Evolutionary conservation across 2,797 vertebrate genomes (phyloP).

Genomic region (Gymnothorax javanicus): DNA sequence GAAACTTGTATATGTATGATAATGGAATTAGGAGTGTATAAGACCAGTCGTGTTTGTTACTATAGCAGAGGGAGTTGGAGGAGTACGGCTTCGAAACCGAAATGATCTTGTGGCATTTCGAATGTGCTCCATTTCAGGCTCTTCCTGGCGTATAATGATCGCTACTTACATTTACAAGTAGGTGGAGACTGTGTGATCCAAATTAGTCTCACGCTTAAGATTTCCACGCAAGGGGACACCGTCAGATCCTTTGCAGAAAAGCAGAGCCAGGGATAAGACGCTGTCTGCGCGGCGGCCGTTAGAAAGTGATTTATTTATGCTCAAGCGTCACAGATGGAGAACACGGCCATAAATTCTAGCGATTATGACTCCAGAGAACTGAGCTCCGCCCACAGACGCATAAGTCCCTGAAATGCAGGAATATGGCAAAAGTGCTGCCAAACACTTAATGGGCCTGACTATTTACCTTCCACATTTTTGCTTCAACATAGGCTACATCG

Average conservation of each 20-base stretch:
- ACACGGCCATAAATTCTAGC: constrained; percentile 54
- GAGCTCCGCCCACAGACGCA: constrained; percentile 20
- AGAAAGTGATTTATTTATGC: constrained; percentile 60
- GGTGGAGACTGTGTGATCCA: constrained; percentile 21
- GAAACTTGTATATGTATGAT: neutral
- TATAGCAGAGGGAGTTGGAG: neutral
- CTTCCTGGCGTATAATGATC: neutral
- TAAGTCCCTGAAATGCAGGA: constrained; percentile 36
- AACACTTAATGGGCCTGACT: neutral
- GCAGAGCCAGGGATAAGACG: constrained; percentile 11
- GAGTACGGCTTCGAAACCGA: neutral
- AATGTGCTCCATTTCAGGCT: constrained; percentile 23
- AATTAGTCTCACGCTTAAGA: constrained; percentile 10
- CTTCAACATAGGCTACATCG: no score
- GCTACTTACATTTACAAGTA: constrained; percentile 15
- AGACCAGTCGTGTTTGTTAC: neutral
- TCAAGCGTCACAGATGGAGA: constrained; percentile 43
- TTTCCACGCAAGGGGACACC: constrained; percentile 13
- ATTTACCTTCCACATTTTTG: neutral
- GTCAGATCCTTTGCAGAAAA: constrained; percentile 37
- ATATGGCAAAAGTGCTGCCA: constrained; percentile 30
- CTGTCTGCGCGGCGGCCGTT: constrained; percentile 44
- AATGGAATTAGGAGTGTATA: neutral
- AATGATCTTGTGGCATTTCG: constrained; percentile 22
- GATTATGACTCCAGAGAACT: constrained; percentile 53